Evolutionary conservation across 2,888 invertebrate genomes (phyloP), one percentile per base, ranked within the genome.

Genomic region (Orchesellides sinensis): DNA sequence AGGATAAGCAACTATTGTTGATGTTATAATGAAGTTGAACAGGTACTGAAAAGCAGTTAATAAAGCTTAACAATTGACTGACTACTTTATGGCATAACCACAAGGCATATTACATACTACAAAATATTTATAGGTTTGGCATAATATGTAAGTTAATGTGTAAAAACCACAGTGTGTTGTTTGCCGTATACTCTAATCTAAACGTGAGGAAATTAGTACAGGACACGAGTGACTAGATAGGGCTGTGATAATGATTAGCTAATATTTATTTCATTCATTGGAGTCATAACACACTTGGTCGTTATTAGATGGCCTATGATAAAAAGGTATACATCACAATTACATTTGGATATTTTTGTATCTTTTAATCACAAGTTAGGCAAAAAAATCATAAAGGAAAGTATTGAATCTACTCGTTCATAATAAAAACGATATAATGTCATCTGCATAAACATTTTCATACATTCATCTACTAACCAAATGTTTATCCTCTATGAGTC

Each of bases 21-120:
- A 6, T 23, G 29, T 8, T 19, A 66, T 32, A 56, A 47, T 77
- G 45, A 47, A 61, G 49, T 69, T 69, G 35, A 61, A 27, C 78
- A 66, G 61, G 78, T 69, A 78, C 27, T 78, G 78, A 78, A 52
- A 56, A 69, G 49, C 47, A 17, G 32, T 65, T 29, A 32, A 61
- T 61, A 61, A 61, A 5, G 17, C 5, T n/a, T 12, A 61, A 27
- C 8, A 52, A 40, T 25, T 27, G 45, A 59, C 27, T 72, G 29
- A n/a, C 35, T 54, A 25, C n/a, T n/a, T n/a, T n/a, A n/a, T n/a
- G n/a, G n/a, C n/a, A n/a, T n/a, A n/a, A n/a, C n/a, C n/a, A n/a
- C n/a, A n/a, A n/a, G n/a, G n/a, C n/a, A n/a, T n/a, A n/a, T n/a
- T n/a, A n/a, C n/a, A n/a, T n/a, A n/a, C n/a, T n/a, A n/a, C n/a